A percentile compares a stretch with the other conserved stretches of the same genome.
These are phyloP conservation scores for Eciton burchellii DNA, from an alignment of 1,140 invertebrate genomes.

Conservation along the genomic window DNA sequence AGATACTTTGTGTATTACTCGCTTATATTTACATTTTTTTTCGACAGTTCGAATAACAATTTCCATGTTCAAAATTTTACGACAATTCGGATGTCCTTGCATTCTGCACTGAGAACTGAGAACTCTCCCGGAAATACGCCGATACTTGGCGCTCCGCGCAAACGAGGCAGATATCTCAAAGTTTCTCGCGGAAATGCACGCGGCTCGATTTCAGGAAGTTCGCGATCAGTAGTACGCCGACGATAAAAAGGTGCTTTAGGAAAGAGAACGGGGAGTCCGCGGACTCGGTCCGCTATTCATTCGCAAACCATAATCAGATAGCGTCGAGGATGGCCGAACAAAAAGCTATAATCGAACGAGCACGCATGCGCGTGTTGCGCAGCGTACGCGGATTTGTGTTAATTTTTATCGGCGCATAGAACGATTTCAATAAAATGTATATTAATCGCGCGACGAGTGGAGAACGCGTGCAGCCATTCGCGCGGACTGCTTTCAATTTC, in stretches of 20 bases:
- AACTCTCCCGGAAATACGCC: slow-evolving; percentile 29
- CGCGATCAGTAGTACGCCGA: background rate
- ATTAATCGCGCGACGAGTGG: slow-evolving; percentile 14
- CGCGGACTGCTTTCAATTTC: slow-evolving; percentile 24
- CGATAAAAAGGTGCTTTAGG: slow-evolving; percentile 27
- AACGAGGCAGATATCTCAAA: slow-evolving; percentile 33
- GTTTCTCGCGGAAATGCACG: slow-evolving; percentile 35
- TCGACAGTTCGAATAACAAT: background rate
- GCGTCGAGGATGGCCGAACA: background rate
- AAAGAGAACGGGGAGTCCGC: background rate
- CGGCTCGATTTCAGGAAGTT: slow-evolving; percentile 17
- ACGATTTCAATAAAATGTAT: slow-evolving; percentile 27
- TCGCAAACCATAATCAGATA: slow-evolving; percentile 37
- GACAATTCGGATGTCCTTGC: background rate
- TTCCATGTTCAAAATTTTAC: background rate
- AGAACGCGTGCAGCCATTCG: background rate
- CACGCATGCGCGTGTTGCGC: background rate
- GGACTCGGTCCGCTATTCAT: slow-evolving; percentile 33
- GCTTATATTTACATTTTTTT: background rate
- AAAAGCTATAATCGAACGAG: background rate
- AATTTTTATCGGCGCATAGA: slow-evolving; percentile 8
- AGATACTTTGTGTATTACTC: background rate
- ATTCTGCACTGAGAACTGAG: background rate
- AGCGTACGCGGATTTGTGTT: background rate
- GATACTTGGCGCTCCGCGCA: slow-evolving; percentile 11